Evolutionary conservation across 2,888 invertebrate species (phyloP).

Genomic region (Argyresthia albistria): DNA sequence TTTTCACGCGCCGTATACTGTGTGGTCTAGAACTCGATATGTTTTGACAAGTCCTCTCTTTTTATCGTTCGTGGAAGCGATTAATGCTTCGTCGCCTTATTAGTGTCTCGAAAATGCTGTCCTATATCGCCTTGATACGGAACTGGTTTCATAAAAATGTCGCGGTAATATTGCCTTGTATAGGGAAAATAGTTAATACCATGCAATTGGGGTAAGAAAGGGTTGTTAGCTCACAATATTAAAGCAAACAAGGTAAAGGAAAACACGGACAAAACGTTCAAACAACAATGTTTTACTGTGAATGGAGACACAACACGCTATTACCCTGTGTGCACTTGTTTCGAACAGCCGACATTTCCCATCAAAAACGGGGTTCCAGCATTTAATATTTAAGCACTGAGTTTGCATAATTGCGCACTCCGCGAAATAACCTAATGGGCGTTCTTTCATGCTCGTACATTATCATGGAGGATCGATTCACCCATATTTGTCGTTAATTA

Average conservation of each 20-base stretch:
- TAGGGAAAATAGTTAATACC: background rate
- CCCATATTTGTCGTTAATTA: constrained; percentile 73
- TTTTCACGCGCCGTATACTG: constrained; percentile 30
- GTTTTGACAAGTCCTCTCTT: constrained; percentile 21
- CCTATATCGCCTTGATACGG: too few species aligned
- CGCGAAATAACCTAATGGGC: constrained; percentile 49
- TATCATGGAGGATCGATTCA: constrained; percentile 55
- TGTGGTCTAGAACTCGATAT: constrained; percentile 35
- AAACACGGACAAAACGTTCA: constrained; percentile 30
- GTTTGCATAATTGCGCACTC: constrained; percentile 49
- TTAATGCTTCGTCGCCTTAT: constrained; percentile 11
- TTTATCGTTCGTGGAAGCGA: constrained; percentile 18
- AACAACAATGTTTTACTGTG: constrained; percentile 23
- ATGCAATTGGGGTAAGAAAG: background rate
- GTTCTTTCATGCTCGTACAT: constrained; percentile 26
- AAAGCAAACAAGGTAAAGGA: constrained; percentile 49
- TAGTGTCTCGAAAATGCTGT: constrained; percentile 9
- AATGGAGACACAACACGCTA: constrained; percentile 38
- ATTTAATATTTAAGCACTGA: background rate
- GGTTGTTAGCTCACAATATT: background rate
- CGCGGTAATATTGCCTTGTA: too few species aligned
- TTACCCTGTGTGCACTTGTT: constrained; percentile 43
- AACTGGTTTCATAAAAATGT: too few species aligned
- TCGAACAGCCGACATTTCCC: constrained; percentile 60
- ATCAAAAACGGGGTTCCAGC: constrained; percentile 25